These are phyloP conservation scores for Tragelaphus strepsiceros DNA, from an alignment of 2,113 vertebrate species.

Conservation along the genomic window DNA sequence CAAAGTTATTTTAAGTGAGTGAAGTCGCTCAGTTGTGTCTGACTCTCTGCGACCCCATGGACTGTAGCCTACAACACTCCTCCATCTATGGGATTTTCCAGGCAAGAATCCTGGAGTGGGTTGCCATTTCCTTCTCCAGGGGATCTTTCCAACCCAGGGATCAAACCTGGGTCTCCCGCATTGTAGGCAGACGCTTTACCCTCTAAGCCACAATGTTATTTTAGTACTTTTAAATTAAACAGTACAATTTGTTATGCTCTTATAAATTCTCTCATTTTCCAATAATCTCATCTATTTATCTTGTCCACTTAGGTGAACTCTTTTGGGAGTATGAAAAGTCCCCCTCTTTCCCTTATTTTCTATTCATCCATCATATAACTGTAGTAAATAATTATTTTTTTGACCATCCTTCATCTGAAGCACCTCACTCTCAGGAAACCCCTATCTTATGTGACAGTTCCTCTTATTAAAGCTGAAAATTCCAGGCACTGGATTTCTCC, in stretches of 20 bases:
- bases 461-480: neutral
- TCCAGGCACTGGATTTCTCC: neutral
- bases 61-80: too few species aligned
- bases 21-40: too few species aligned
- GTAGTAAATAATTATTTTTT: neutral
- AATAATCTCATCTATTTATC: neutral
- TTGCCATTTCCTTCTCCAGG: too few species aligned
- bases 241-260: neutral
- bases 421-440: neutral
- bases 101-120: too few species aligned
- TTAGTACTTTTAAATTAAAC: constrained; percentile 2
- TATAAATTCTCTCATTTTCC: neutral
- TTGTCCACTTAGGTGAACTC: neutral
- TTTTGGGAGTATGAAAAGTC: neutral
- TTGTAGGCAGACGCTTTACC: too few species aligned
- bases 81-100: too few species aligned
- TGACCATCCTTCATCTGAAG: neutral
- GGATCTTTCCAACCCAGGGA: too few species aligned
- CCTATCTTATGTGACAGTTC: neutral
- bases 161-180: too few species aligned
- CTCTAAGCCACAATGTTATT: neutral
- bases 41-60: too few species aligned
- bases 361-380: neutral
- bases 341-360: neutral
- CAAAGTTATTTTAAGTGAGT: neutral